Evolutionary conservation across 2,113 vertebrate genomes (phyloP).

Genomic region (Percopsis transmontana): DNA sequence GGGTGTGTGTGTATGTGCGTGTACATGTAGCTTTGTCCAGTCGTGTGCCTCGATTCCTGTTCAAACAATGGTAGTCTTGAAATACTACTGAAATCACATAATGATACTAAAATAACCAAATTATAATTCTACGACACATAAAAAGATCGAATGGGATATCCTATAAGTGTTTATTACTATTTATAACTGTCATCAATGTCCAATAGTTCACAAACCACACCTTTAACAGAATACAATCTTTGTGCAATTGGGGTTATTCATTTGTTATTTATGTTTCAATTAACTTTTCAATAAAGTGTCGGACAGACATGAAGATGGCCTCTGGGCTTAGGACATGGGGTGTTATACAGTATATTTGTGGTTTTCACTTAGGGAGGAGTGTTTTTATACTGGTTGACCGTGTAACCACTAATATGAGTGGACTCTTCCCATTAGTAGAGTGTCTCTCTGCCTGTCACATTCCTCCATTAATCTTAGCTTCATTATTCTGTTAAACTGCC

Average conservation of each 20-base stretch:
- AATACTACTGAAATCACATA: too few relatives aligned
- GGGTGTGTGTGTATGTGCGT: neutral
- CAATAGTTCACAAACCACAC: conserved; percentile 36
- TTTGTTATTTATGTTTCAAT: conserved; percentile 37
- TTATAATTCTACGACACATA: too few relatives aligned
- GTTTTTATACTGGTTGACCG: conserved; percentile 56
- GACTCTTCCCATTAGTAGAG: conserved; percentile 57
- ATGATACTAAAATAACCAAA: too few relatives aligned
- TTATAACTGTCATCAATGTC: neutral
- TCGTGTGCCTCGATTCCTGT: neutral
- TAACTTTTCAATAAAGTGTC: conserved; percentile 46
- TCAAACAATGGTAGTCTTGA: neutral
- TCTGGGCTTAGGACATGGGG: conserved; percentile 22
- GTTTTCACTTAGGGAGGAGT: conserved; percentile 44
- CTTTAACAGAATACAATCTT: conserved; percentile 33
- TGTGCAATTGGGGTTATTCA: conserved; percentile 19
- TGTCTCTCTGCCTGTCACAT: conserved; percentile 48
- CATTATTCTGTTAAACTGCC: conserved; percentile 47
- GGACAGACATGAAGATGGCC: conserved; percentile 24
- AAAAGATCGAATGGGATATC: too few relatives aligned
- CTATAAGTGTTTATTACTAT: too few relatives aligned
- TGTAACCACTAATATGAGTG: conserved; percentile 62
- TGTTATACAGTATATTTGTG: conserved; percentile 39
- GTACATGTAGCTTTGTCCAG: neutral
- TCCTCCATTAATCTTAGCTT: conserved; percentile 53